A percentile compares a stretch with the other conserved stretches of the same genome.
Evolutionary conservation across 1,140 invertebrate genomes (phyloP).

Genomic region (Rhizoglyphus robini): DNA sequence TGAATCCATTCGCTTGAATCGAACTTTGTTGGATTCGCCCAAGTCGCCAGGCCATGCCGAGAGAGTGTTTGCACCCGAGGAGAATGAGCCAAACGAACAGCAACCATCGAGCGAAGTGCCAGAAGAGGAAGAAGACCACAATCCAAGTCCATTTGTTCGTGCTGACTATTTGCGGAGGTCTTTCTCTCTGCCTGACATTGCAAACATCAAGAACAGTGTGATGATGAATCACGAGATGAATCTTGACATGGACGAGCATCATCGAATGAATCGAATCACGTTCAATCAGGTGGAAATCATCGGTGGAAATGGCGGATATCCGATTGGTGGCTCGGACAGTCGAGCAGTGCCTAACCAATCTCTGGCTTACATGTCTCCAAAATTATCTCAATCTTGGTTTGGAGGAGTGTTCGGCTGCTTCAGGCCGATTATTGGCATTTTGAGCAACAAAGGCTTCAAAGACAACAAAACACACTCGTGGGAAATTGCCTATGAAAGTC

Average conservation of each 20-base stretch:
- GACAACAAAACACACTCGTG: slow-evolving; percentile 59
- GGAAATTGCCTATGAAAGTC: slow-evolving; percentile 87
- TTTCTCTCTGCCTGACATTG: not conserved
- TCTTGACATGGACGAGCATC: not conserved
- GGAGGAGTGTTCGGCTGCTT: slow-evolving; percentile 72
- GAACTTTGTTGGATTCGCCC: not conserved
- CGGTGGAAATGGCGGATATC: no score
- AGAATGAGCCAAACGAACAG: not conserved
- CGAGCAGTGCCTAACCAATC: not conserved
- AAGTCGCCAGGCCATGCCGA: not conserved
- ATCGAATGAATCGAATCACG: not conserved
- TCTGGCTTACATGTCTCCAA: not conserved
- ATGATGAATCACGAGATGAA: slow-evolving; percentile 7
- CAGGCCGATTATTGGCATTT: slow-evolving; percentile 64
- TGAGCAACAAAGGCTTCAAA: slow-evolving; percentile 42
- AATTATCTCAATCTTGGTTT: slow-evolving; percentile 45
- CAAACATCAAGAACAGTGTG: not conserved
- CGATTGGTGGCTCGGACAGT: not conserved
- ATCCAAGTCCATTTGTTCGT: not conserved
- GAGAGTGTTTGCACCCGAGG: not conserved
- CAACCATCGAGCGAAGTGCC: not conserved
- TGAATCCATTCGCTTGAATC: not conserved
- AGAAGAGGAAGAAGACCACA: not conserved
- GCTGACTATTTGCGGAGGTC: not conserved
- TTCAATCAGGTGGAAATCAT: slow-evolving; percentile 1